These are phyloP conservation scores for Lomographa bimaculata DNA, from an alignment of 2,888 invertebrate genomes.

Conservation along the genomic window DNA sequence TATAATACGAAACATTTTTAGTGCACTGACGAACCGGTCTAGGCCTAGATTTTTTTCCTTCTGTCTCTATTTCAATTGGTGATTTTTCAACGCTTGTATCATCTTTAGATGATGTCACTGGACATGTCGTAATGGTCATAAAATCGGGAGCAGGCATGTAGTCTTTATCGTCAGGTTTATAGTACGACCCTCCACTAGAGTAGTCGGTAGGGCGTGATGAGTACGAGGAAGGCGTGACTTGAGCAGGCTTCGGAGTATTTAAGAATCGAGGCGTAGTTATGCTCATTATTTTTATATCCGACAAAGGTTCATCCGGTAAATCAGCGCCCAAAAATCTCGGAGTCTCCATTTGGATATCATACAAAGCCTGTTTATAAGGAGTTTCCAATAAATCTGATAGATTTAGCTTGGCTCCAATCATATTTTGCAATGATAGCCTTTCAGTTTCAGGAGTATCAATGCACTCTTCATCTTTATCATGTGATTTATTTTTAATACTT, in stretches of 20 bases:
- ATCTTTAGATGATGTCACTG: constrained; percentile 46
- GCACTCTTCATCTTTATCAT: constrained; percentile 42
- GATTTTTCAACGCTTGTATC: constrained; percentile 32
- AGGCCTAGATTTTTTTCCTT: constrained; percentile 53
- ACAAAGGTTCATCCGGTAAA: constrained; percentile 67
- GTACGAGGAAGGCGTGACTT: constrained; percentile 71
- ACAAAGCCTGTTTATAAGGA: constrained; percentile 80
- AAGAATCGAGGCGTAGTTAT: constrained; percentile 83
- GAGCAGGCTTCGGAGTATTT: constrained; percentile 60
- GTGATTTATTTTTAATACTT: constrained; percentile 43
- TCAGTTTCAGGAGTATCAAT: constrained; percentile 72
- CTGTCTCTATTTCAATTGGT: constrained; percentile 33
- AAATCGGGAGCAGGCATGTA: constrained; percentile 58
- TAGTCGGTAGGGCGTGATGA: constrained; percentile 82
- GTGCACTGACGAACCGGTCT: constrained; percentile 72
- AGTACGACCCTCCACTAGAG: constrained; percentile 85
- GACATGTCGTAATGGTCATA: constrained; percentile 43
- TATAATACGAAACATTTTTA: constrained; percentile 73
- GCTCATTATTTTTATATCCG: constrained; percentile 82
- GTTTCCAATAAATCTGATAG: constrained; percentile 82
- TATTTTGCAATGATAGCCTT: constrained; percentile 65
- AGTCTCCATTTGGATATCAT: constrained; percentile 80
- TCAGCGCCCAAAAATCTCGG: constrained; percentile 79
- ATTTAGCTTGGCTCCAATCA: constrained; percentile 69
- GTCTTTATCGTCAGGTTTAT: constrained; percentile 85